Conservation (phyloP, 2,113 vertebrate genomes). For the Zosterops japonicus region DNA sequence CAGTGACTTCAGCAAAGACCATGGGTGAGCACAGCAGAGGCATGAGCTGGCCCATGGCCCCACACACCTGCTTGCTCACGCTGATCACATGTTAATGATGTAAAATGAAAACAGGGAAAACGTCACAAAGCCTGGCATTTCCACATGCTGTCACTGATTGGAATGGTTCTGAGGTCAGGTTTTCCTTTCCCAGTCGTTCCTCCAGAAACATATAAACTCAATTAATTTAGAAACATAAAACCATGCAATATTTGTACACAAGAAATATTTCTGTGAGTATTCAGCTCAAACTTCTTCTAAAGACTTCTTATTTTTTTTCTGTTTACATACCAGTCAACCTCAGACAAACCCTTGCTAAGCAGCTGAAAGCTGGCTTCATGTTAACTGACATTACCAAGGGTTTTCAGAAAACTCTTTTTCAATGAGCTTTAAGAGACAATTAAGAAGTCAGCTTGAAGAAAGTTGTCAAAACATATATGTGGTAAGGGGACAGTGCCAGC, state of each 20-base stretch:
- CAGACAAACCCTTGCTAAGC: not conserved
- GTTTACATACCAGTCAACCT: not conserved
- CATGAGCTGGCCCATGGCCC: not conserved
- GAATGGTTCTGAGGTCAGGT: not conserved
- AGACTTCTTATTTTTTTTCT: not conserved
- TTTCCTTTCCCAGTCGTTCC: not conserved
- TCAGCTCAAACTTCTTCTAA: not conserved
- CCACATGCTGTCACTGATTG: not conserved
- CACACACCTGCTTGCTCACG: accelerated
- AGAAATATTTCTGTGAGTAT: not conserved
- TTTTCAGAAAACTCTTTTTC: not conserved
- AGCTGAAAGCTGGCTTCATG: not conserved
- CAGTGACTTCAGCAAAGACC: not conserved
- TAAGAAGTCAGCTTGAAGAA: not conserved
- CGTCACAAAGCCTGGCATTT: not conserved
- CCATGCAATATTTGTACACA: not conserved
- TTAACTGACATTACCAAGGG: not conserved
- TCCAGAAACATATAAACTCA: not conserved
- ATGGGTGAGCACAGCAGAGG: accelerated
- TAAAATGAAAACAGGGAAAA: not conserved
- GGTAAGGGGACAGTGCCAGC: not conserved
- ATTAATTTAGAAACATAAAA: not conserved
- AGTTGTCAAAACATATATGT: not conserved
- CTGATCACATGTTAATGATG: accelerated
- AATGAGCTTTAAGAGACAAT: not conserved